Evolutionary conservation across 2,888 invertebrate species (phyloP), one percentile per base, ranked within the genome.

Genomic region (Drosophila merina): DNA sequence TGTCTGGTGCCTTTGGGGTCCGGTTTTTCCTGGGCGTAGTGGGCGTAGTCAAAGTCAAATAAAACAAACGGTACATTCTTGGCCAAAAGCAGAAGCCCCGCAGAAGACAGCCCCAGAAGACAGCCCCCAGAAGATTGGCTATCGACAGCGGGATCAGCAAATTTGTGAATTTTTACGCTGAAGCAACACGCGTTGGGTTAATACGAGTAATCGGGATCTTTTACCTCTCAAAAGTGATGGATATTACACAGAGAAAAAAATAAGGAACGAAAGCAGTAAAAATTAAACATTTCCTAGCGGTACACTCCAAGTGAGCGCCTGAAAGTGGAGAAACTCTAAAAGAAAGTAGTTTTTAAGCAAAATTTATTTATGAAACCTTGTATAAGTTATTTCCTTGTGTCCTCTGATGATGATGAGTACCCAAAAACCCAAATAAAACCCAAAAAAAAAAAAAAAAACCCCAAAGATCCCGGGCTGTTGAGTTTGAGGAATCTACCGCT

Each of bases 111-210:
- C 14, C 14, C 4, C 7, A 20, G 12, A n/a, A 14, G 14, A 14
- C 14, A 45, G 47, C 33, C 20, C 2, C 30, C 33, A 9, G 12
- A n/a, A 31, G 52, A 63, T 36, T 51, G 63, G 52, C 74, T 85
- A 83, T 83, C 82, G 75, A 75, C 82, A 59, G 67, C 33, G 63
- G 71, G 63, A 87, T 87, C 83, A 77, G 75, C 45, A 82, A 87
- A 87, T 87, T 87, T 87, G 87, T 79, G 79, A 77, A 87, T 74
- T 87, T 85, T 87, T 77, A 87, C 87, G 85, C 83, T 77, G 76
- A 57, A 42, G 66, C 71, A 80, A 80, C 78, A 78, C 81, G 75
- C 85, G 69, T 69, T 70, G 55, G 62, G 72, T 85, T 79, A 83
- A 86, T 80, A 72, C 83, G 72, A 77, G 74, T 85, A 81, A 82